Evolutionary conservation across 2,113 vertebrate genomes (phyloP), one percentile per base, ranked within the genome.

Genomic region (Pitta sordida): DNA sequence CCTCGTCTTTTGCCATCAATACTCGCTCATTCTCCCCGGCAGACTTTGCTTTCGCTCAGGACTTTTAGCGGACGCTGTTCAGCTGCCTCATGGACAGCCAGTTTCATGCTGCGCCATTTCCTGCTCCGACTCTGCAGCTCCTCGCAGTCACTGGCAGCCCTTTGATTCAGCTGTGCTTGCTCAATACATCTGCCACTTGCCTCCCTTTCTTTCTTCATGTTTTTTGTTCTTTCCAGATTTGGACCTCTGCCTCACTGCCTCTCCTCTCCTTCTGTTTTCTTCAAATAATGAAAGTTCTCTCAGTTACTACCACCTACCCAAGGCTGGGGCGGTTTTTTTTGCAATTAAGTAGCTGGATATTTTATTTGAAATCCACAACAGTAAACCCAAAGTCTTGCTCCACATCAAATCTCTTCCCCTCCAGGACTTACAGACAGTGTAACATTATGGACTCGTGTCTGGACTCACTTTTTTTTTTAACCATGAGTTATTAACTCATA

Each of bases 141-240:
- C 94, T 94, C 89, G 22, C 83, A 95, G 89, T 39, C 85, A 26
- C 94, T 96, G 95, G 84, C 94, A 95, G 84, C 74, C 62, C 91
- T 96, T 94, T 92, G 78, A 83, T 95, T 96, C 95, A 96, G 92
- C 94, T 96, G 94, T 95, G 91, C 89, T 84, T 84, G 73, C 92
- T 96, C 88, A 88, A 49, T 96, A 14, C 94, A 96, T 93, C 96
- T 96, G 93, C 94, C 87, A 60, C 82, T 96, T 81, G 89, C 91
- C 87, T 91, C 71, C 51, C 84, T 87, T 93, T 93, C 65, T 96
- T 93, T 92, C 75, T 90, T 89, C 87, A 14, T 48, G 74, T 9
- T 94, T 93, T 96, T 90, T 94, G 91, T 96, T 93, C 84, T 89
- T 89, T 91, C 90, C 63, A 91, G 44, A 80, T 88, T 94, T 95